Percentiles rank a stretch among this genome's conserved stretches.
Conservation (phyloP, 2,888 invertebrate genomes). For the Meta bourneti region DNA sequence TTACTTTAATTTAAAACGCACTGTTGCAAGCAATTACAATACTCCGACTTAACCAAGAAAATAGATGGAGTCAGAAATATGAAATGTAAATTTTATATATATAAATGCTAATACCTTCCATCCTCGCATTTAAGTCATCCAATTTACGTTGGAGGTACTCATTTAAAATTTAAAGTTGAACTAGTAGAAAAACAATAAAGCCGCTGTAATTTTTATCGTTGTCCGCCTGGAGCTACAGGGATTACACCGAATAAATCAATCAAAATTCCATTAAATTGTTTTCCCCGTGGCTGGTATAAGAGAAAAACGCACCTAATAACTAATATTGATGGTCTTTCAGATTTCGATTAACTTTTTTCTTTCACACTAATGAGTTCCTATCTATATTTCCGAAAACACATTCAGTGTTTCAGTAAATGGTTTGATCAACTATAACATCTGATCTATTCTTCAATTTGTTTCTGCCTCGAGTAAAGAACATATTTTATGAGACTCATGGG, state of each 20-base stretch:
- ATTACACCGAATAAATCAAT: constrained; percentile 15
- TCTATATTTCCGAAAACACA: not conserved
- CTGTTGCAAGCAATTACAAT: no score
- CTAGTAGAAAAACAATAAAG: no score
- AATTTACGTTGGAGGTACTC: no score
- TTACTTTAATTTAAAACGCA: no score
- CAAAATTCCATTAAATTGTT: constrained; percentile 47
- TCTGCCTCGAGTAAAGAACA: not conserved
- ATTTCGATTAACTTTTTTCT: constrained; percentile 47
- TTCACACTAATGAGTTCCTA: not conserved
- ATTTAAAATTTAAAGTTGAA: no score
- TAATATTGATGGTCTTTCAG: constrained; percentile 46
- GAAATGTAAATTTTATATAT: no score
- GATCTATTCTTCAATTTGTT: not conserved
- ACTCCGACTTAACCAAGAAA: no score
- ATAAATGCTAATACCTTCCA: no score
- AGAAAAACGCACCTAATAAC: constrained; percentile 38
- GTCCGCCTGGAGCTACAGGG: not conserved
- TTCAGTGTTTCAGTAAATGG: constrained; percentile 20
- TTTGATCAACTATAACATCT: not conserved
- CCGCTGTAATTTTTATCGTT: not conserved
- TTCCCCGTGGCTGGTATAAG: constrained; percentile 7
- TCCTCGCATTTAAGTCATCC: no score
- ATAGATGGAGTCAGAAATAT: no score
- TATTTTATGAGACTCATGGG: no score